Base-by-base conservation (phyloP, 2,113 vertebrate species). In the Sorex araneus region DNA sequence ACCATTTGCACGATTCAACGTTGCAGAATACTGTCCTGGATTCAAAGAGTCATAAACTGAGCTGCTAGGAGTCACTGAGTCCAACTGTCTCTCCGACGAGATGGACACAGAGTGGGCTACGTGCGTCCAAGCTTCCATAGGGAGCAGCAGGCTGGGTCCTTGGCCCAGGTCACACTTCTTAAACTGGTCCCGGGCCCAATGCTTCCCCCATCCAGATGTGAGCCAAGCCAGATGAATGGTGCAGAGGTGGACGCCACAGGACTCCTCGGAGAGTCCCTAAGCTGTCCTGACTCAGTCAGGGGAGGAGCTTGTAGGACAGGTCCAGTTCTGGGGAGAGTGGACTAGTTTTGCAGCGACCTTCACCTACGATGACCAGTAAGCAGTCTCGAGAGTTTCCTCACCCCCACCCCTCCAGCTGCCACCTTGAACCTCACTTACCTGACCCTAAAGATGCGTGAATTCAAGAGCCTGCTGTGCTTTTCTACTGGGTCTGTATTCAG, bases 371-470 rank as follows among this genome's bases (percentile, higher is more conserved):
- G 32, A 91, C 18, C 60, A 27, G 8, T 25, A 25, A 21, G 4
- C 32, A 43, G 8, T 50, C 8, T 19, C 32, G 13, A 95, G 21
- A 67, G 50, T 9, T n/a, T n/a, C n/a, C n/a, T n/a, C 87, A 81
- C 16, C 11, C 45, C n/a, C 0, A 5, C 54, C 16, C 23, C 69
- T 16, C 71, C 67, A 76, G 21, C 30, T 73, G 50, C 10, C n/a
- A 23, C 9, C 40, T 11, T 34, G 81, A 77, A 54, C 73, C 92
- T 84, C 25, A 83, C 75, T 60, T 18, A 84, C 70, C 73, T 1
- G 92, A 81, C 69, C 18, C 85, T 3, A 5, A 86, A 50, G 92
- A 27, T 30, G 95, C 4, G 78, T 94, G 40, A 9, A 74, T 28
- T 0, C 0, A 40, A 40, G 83, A 92, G 19, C 23, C 60, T 47